These are phyloP conservation scores for Phoenoteleia sp. DNA, from an alignment of 2,888 invertebrate species.

Conservation along the genomic window DNA sequence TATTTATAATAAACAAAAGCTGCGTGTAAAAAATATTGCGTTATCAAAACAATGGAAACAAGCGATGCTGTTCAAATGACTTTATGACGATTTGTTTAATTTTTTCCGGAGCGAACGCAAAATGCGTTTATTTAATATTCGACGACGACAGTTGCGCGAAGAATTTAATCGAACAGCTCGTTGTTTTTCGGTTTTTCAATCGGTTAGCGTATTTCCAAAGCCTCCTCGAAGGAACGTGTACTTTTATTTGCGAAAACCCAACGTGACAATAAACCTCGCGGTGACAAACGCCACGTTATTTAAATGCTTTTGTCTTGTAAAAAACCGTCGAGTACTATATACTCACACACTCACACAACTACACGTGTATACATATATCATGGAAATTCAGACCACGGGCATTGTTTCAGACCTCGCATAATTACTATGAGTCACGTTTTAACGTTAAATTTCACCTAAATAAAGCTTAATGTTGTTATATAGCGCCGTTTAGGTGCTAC, in stretches of 20 bases:
- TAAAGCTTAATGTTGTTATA: slow-evolving; percentile 85
- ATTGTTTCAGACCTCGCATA: slow-evolving; percentile 85
- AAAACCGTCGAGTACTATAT: slow-evolving; percentile 77
- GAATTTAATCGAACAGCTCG: neutral
- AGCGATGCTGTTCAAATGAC: neutral
- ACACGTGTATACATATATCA: slow-evolving; percentile 81
- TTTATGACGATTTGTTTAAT: neutral
- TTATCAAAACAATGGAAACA: neutral
- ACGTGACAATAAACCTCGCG: slow-evolving; percentile 70
- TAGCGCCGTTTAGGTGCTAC: slow-evolving; percentile 73
- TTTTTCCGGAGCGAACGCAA: neutral
- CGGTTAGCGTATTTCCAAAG: neutral
- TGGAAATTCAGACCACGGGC: slow-evolving; percentile 79
- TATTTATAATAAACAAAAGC: neutral
- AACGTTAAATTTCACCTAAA: slow-evolving; percentile 85
- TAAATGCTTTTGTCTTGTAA: slow-evolving; percentile 83
- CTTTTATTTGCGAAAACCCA: slow-evolving; percentile 46
- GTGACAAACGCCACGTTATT: slow-evolving; percentile 72
- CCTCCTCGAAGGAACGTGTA: slow-evolving; percentile 30
- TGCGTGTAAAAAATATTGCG: neutral
- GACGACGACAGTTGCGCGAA: neutral
- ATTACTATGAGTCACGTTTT: slow-evolving; percentile 85
- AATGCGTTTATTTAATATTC: neutral
- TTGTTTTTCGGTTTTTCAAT: slow-evolving; percentile 6
- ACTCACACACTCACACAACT: slow-evolving; percentile 13